Evolutionary conservation across 2,888 invertebrate species (phyloP).

Genomic region (Aproaerema taeniolella): DNA sequence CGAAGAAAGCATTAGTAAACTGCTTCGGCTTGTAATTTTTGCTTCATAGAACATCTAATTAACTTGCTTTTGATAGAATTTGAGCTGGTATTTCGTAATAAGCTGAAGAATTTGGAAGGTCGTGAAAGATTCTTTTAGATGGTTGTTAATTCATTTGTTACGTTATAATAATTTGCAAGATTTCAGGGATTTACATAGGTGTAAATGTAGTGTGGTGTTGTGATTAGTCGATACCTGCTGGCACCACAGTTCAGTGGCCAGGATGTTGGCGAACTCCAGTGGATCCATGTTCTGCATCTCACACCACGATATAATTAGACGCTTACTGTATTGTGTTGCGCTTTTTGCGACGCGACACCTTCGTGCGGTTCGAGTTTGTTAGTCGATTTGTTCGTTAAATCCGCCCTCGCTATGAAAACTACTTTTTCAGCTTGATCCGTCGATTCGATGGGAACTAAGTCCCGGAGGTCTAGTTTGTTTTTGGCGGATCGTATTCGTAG

Average conservation of each 20-base stretch:
- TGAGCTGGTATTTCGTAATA: slow-evolving; percentile 12
- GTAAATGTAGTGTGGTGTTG: too few species aligned
- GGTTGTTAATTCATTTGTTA: too few species aligned
- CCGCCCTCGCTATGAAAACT: slow-evolving; percentile 68
- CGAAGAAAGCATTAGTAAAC: too few species aligned
- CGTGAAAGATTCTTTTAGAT: too few species aligned
- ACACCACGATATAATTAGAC: slow-evolving; percentile 73
- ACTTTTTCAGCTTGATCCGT: slow-evolving; percentile 47
- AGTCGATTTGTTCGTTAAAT: slow-evolving; percentile 74
- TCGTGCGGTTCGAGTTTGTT: slow-evolving; percentile 72
- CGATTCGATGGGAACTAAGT: too few species aligned
- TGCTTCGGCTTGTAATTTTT: too few species aligned
- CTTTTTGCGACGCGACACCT: slow-evolving; percentile 76
- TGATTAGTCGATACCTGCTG: slow-evolving; percentile 80
- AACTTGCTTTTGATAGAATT: slow-evolving; percentile 4
- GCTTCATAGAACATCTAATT: neutral
- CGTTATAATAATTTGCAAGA: too few species aligned
- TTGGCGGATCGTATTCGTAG: slow-evolving; percentile 51
- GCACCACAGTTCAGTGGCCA: slow-evolving; percentile 90
- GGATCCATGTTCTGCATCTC: slow-evolving; percentile 83
- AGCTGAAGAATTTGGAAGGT: slow-evolving; percentile 11
- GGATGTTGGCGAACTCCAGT: slow-evolving; percentile 89
- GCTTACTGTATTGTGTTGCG: slow-evolving; percentile 76
- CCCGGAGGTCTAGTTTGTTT: too few species aligned
- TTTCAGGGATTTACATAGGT: too few species aligned